Evolutionary conservation across 2,797 vertebrate genomes (phyloP), one percentile per base, ranked within the genome.

Genomic region (Leptodactylus fallax): DNA sequence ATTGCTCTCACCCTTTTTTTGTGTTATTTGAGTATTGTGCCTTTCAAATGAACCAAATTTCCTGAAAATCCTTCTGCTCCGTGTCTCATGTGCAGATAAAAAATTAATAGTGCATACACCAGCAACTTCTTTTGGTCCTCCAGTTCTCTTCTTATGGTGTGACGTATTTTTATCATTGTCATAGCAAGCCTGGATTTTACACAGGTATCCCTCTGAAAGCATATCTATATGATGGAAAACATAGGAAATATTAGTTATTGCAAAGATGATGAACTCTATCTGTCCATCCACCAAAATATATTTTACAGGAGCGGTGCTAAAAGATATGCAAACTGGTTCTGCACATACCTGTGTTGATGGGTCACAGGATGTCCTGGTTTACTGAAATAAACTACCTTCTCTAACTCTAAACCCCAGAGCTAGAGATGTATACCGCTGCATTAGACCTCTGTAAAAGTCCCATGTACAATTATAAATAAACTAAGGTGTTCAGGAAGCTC

Each of bases 121-220:
- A 6, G 23, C 91, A 83, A 92, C 91, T 90, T 95, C 94, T 45
- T 93, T 91, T 10, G 90, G 49, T 27, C 83, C 89, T 83, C 92
- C 91, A 53, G 92, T 91, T 55, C 88, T 67, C 0, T 79, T 87
- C 21, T 79, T 91, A 27, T 91, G 87, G 36, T 89, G 90, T 0
- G 69, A 63, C 49, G 87, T 79, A 45, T 82, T 91, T 80, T 91
- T 88, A n/a, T 71, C 82, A 60, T 92, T 91, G 69, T 95, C 93
- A 79, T 85, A 92, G 84, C 90, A 81, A 67, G 93, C 93, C 61
- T 93, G 87, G 7, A 96, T 93, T 93, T 92, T 82, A 0, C 91
- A 94, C 82, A 96, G 94, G 90, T 96, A 95, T 10, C 94, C 95
- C 92, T 96, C 95, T 0, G 94, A 95, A 80, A 96, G 87, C 95